Conservation (phyloP, 2,888 invertebrate species). For the Xanthia icteritia region DNA sequence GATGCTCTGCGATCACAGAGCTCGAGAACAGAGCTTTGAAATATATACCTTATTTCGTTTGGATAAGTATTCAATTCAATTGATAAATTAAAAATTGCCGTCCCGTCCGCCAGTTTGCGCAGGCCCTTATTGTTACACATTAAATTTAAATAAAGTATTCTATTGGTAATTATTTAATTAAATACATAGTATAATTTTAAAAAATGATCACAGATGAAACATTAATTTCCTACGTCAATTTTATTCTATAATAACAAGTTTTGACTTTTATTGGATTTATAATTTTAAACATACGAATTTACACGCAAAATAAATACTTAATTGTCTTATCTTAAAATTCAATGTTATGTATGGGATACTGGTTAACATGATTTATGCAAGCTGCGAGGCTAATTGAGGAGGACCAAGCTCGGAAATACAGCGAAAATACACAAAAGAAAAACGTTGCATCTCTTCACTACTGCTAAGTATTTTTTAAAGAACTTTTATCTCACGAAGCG, state of each 20-base stretch:
- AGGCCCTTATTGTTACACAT: background rate
- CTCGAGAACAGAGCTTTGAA: too few relatives aligned
- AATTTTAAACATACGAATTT: background rate
- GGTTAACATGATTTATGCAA: background rate
- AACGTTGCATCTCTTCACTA: background rate
- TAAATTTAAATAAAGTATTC: constrained; percentile 12
- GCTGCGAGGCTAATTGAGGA: background rate
- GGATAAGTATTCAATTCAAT: too few relatives aligned
- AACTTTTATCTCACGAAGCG: too few relatives aligned
- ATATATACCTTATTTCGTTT: too few relatives aligned
- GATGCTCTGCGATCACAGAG: too few relatives aligned
- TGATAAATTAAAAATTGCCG: too few relatives aligned
- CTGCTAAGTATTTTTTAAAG: too few relatives aligned
- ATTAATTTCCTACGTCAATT: constrained; percentile 11
- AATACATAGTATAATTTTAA: constrained; percentile 7
- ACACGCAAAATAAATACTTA: background rate
- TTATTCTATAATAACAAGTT: background rate
- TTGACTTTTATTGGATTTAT: constrained; percentile 10
- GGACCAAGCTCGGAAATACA: background rate
- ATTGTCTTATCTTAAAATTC: background rate
- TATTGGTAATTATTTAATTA: background rate
- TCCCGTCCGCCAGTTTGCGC: too few relatives aligned
- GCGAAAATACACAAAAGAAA: background rate
- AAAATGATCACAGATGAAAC: constrained; percentile 35
- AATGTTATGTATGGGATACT: background rate